Evolutionary conservation across 1,140 invertebrate species (phyloP), one percentile per base, ranked within the genome.

Genomic region (Sweltsa coloradensis): DNA sequence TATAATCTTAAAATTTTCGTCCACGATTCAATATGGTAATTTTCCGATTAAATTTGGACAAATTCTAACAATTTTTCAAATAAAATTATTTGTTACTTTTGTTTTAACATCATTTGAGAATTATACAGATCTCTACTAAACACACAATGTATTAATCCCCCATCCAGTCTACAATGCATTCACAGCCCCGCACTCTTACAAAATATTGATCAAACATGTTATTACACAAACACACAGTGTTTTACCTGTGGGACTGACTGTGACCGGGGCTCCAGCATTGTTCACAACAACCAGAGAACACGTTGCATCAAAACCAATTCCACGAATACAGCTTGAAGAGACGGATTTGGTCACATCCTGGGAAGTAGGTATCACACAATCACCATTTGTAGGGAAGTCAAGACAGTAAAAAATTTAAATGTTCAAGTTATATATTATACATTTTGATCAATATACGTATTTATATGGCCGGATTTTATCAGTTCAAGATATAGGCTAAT

Each of bases 251-350:
- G 74, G 73, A 67, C 80, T 89, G 0, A 92, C 75, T 16, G 83
- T 76, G 5, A 92, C 56, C 3, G 91, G 83, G 37, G 76, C 64
- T 18, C 75, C 75, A 52, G 81, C 66, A 54, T 70, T 64, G 55
- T 85, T 87, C 16, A 96, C 52, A 18, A 79, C 83, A 5, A 93
- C 92, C 34, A 97, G 61, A 11, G 92, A 97, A 62, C 93, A 97
- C 26, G 93, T 97, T 14, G 92, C 93, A 76, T 94, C 91, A 72
- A 97, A 97, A 1, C 91, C 90, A 57, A 97, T 82, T 34, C 86
- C 89, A 69, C 76, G 80, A 9, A 95, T 71, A 53, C 64, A 56
- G 37, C 72, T 57, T 39, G 72, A 64, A 37, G 71, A 57, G 26
- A 80, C 62, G 54, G 71, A 68, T 55, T 63, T 57, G 31, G 66